Conservation (phyloP, 2,797 vertebrate genomes). For the Garrulus glandarius region DNA sequence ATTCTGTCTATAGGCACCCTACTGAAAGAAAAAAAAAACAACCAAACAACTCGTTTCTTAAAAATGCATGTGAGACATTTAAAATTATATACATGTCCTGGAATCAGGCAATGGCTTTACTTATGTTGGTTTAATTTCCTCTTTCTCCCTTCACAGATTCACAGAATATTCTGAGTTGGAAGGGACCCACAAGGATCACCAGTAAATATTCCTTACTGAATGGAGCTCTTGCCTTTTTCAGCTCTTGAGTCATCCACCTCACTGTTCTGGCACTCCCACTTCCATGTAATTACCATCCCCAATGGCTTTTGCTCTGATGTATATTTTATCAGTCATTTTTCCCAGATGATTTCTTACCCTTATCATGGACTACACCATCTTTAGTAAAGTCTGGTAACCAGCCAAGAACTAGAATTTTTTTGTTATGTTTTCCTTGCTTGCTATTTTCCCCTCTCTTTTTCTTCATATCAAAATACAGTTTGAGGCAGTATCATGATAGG, state of each 20-base stretch:
- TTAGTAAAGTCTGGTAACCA: background rate
- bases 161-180: background rate
- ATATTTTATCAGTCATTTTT: background rate
- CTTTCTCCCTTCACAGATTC: background rate
- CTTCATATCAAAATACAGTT: background rate
- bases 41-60: background rate
- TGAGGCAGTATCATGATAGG: background rate
- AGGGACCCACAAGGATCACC: background rate
- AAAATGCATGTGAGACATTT: background rate
- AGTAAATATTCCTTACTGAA: background rate
- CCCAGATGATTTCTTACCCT: background rate
- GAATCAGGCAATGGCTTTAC: background rate
- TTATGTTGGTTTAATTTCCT: background rate
- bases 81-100: background rate
- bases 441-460: background rate
- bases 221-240: background rate
- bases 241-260: background rate
- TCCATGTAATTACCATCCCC: background rate
- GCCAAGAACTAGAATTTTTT: background rate
- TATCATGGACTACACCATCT: background rate
- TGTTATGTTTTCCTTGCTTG: background rate
- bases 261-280: background rate
- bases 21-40: background rate
- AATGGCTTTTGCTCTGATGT: background rate
- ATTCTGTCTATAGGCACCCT: fast-evolving